Conservation (phyloP, 2,113 vertebrate species). For the Gnathonemus longibarbis region DNA sequence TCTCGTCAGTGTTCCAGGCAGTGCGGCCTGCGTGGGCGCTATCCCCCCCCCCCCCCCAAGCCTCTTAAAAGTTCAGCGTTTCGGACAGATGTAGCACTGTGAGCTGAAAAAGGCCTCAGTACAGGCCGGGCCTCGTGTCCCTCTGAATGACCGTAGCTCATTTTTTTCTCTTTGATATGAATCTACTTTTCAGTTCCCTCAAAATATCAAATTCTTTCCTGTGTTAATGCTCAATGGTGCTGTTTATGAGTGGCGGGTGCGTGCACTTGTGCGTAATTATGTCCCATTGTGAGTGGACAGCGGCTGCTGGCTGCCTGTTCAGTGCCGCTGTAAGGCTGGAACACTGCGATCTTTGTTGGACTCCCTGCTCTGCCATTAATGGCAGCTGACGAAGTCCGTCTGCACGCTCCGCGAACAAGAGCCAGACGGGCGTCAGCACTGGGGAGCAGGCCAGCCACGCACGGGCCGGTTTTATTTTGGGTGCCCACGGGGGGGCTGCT, state of each 20-base stretch:
- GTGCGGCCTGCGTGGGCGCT: neutral
- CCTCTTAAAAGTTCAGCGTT: neutral
- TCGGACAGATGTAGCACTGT: neutral
- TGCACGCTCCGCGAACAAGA: constrained; percentile 4
- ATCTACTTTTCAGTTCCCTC: constrained; percentile 37
- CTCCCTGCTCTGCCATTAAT: constrained; percentile 5
- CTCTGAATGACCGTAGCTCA: neutral
- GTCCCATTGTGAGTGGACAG: constrained; percentile 14
- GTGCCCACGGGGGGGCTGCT: neutral
- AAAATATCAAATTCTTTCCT: constrained; percentile 23
- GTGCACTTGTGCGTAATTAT: constrained; percentile 28
- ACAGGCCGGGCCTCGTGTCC: neutral
- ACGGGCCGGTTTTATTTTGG: neutral
- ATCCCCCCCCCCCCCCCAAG: neutral
- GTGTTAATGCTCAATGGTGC: constrained; percentile 14
- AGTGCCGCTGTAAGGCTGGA: constrained; percentile 19
- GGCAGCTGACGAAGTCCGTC: constrained; percentile 16
- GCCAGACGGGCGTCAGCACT: neutral
- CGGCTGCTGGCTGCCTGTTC: neutral
- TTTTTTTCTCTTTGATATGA: neutral
- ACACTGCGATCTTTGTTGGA: constrained; percentile 32
- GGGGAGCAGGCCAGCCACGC: neutral
- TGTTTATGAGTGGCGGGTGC: constrained; percentile 15
- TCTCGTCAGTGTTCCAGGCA: neutral
- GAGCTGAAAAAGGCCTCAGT: neutral